A percentile compares a stretch with the other conserved stretches of the same genome.
Evolutionary conservation across 2,888 invertebrate species (phyloP).

Genomic region (Spodoptera littoralis): DNA sequence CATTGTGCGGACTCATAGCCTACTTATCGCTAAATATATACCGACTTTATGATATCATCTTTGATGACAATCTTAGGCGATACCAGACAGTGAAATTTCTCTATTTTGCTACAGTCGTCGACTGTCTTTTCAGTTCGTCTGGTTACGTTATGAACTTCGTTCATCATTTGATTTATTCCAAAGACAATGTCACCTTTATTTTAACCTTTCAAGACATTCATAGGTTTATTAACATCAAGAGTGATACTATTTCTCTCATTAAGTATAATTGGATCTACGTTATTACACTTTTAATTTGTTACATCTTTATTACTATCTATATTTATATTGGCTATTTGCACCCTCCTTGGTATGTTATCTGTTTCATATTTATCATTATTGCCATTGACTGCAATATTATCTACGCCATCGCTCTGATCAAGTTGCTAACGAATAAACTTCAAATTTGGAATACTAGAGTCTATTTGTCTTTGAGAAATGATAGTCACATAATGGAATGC

Average conservation of each 20-base stretch:
- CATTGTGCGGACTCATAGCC: too few relatives aligned
- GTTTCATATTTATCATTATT: background rate
- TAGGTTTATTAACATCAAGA: conserved; percentile 13
- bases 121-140: background rate
- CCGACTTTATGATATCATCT: background rate
- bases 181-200: conserved; percentile 25
- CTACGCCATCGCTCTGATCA: conserved; percentile 24
- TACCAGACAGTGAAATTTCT: background rate
- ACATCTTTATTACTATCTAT: background rate
- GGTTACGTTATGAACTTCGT: conserved; percentile 27
- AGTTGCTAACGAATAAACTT: conserved; percentile 19
- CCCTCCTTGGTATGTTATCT: background rate
- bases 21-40: too few relatives aligned
- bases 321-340: background rate
- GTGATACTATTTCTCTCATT: background rate
- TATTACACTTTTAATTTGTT: background rate
- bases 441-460: conserved; percentile 22
- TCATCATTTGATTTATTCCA: conserved; percentile 4
- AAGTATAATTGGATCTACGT: conserved; percentile 24
- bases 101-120: conserved; percentile 2
- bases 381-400: conserved; percentile 27
- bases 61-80: background rate
- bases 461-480: background rate
- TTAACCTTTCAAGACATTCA: conserved; percentile 32
- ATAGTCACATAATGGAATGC: background rate